These are phyloP conservation scores for Scleropages formosus DNA, from an alignment of 2,797 vertebrate genomes.

Conservation along the genomic window DNA sequence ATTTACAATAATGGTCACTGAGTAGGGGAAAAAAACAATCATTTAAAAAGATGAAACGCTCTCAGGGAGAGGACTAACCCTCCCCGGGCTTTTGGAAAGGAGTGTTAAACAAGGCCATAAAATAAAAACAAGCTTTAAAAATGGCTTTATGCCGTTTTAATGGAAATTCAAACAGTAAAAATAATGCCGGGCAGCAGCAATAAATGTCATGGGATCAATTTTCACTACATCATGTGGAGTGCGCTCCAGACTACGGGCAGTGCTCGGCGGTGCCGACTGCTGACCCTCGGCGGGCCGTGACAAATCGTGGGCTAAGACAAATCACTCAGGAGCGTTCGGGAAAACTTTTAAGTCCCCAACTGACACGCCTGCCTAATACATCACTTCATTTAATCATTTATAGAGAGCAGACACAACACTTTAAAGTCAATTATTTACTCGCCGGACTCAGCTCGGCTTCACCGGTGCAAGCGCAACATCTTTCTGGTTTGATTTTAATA, in stretches of 20 bases:
- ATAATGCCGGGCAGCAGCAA: constrained; percentile 47
- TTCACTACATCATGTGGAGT: constrained; percentile 38
- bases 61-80: constrained; percentile 48
- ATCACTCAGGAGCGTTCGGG: constrained; percentile 34
- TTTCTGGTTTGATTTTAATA: constrained; percentile 24
- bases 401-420: constrained; percentile 45
- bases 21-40: constrained; percentile 58
- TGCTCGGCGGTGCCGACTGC: constrained; percentile 35
- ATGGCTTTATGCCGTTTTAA: constrained; percentile 33
- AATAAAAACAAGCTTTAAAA: constrained; percentile 53
- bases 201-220: constrained; percentile 55
- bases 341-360: background rate
- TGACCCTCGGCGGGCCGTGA: constrained; percentile 21
- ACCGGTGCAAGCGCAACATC: background rate
- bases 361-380: constrained; percentile 4
- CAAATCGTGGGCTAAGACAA: constrained; percentile 33
- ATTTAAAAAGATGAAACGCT: constrained; percentile 61
- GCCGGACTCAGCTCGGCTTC: background rate
- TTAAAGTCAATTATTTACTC: constrained; percentile 58
- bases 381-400: constrained; percentile 34
- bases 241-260: constrained; percentile 28
- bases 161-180: constrained; percentile 41
- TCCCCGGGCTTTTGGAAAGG: constrained; percentile 47
- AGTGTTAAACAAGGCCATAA: constrained; percentile 47
- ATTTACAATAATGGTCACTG: constrained; percentile 59